phyloP scores from a whole-genome alignment of 2,888 invertebrate species.

The Nipponacmea schrenckii region DNA sequence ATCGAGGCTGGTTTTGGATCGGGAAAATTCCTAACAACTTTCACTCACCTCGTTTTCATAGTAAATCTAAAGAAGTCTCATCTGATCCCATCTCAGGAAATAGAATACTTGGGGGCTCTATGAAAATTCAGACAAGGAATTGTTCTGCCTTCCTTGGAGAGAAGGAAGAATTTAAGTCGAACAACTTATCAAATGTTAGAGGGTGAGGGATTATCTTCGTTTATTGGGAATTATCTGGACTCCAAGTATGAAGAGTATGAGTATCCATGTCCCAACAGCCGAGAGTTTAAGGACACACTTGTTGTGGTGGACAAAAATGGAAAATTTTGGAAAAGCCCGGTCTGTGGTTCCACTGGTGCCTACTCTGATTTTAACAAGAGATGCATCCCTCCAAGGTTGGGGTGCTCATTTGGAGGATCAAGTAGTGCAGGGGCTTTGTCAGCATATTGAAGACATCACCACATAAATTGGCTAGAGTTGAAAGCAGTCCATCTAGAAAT shows the following conservation, averaged over 20 bases:
- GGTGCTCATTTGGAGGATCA: slow-evolving; percentile 12
- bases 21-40: slow-evolving; percentile 16
- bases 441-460: background rate
- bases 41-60: slow-evolving; percentile 29
- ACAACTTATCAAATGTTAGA: background rate
- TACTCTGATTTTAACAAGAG: slow-evolving; percentile 1
- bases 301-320: background rate
- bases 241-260: background rate
- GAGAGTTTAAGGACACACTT: background rate
- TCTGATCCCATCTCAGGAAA: slow-evolving; percentile 24
- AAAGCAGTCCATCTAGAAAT: slow-evolving; percentile 9
- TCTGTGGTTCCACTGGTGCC: background rate
- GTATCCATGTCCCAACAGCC: background rate
- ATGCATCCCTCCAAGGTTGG: slow-evolving; percentile 14
- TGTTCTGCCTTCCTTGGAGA: slow-evolving; percentile 24
- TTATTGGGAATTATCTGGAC: slow-evolving; percentile 6
- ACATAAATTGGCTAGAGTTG: slow-evolving; percentile 17
- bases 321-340: background rate
- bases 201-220: slow-evolving; percentile 16
- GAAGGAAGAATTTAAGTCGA: slow-evolving; percentile 8
- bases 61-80: slow-evolving; percentile 30
- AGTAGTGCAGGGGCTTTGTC: slow-evolving; percentile 14
- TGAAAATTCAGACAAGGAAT: slow-evolving; percentile 20
- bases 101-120: slow-evolving; percentile 23
- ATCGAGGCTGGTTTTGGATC: slow-evolving; percentile 19